phyloP scores from a whole-genome alignment of 2,797 vertebrate species.

The Tapera naevia region DNA sequence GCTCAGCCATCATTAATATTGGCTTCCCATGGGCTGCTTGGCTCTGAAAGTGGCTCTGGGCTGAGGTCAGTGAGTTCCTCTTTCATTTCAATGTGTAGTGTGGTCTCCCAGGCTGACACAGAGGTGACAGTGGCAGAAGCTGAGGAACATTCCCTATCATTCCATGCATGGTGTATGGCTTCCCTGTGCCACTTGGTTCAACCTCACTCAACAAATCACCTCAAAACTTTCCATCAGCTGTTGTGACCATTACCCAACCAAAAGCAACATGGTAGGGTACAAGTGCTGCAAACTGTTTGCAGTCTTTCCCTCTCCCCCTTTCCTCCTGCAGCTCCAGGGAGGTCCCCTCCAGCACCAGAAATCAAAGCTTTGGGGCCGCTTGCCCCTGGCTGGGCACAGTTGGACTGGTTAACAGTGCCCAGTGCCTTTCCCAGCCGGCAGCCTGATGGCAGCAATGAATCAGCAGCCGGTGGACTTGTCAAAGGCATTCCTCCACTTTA shows the following conservation, averaged over 20 bases:
- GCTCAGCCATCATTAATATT: not conserved
- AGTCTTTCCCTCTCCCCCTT: not conserved
- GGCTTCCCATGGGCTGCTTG: not conserved
- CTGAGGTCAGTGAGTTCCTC: not conserved
- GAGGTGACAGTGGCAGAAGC: not conserved
- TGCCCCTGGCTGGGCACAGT: not conserved
- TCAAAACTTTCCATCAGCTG: not conserved
- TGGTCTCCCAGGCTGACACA: not conserved
- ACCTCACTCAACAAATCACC: not conserved
- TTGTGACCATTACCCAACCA: not conserved
- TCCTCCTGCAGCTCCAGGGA: not conserved
- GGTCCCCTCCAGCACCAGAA: not conserved
- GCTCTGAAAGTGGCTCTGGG: not conserved
- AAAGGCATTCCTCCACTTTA: slow-evolving; percentile 76
- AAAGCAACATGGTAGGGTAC: rapidly evolving
- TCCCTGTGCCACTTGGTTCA: rapidly evolving
- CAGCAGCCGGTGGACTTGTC: slow-evolving; percentile 69
- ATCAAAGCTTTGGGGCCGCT: not conserved
- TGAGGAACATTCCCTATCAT: not conserved
- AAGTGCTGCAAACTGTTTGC: rapidly evolving
- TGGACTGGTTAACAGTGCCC: not conserved
- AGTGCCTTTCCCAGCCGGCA: slow-evolving; percentile 42
- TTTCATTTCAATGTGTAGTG: rapidly evolving
- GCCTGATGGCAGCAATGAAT: slow-evolving; percentile 76
- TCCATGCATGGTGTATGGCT: not conserved